Conservation (phyloP, 2,888 invertebrate genomes). For the Papilio gigon region DNA sequence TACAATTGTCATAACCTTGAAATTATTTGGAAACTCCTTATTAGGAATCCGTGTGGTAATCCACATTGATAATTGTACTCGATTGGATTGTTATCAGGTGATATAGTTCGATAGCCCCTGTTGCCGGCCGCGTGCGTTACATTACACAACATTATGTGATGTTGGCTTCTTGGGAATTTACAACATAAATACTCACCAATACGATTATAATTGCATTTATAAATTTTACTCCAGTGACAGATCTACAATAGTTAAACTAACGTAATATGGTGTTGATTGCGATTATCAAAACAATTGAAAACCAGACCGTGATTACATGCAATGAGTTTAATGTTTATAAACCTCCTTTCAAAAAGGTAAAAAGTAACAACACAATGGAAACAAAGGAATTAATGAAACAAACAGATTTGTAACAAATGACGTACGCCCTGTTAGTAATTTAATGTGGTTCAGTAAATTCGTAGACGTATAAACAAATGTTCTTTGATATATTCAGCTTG, state of each 20-base stretch:
- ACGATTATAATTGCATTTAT: too few species aligned
- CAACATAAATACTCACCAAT: background rate
- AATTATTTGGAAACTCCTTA: background rate
- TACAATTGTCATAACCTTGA: slow-evolving; percentile 9
- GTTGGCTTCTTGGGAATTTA: background rate
- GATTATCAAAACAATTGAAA: too few species aligned
- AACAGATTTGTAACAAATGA: background rate
- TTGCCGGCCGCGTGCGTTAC: background rate
- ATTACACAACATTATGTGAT: background rate
- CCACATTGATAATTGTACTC: slow-evolving; percentile 22
- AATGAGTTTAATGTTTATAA: too few species aligned
- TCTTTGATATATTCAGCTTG: background rate
- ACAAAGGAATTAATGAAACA: background rate
- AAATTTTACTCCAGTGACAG: too few species aligned
- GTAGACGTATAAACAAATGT: background rate
- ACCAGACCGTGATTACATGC: too few species aligned
- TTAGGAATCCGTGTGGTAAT: slow-evolving; percentile 29
- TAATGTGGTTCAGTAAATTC: background rate
- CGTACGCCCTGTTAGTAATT: background rate
- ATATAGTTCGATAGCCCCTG: slow-evolving; percentile 10
- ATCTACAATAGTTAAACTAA: too few species aligned
- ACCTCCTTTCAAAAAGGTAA: too few species aligned
- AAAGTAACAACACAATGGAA: too few species aligned
- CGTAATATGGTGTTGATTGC: too few species aligned
- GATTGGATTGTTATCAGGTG: slow-evolving; percentile 8